These are phyloP conservation scores for Eupithecia insigniata DNA, from an alignment of 2,888 invertebrate species.

Conservation along the genomic window DNA sequence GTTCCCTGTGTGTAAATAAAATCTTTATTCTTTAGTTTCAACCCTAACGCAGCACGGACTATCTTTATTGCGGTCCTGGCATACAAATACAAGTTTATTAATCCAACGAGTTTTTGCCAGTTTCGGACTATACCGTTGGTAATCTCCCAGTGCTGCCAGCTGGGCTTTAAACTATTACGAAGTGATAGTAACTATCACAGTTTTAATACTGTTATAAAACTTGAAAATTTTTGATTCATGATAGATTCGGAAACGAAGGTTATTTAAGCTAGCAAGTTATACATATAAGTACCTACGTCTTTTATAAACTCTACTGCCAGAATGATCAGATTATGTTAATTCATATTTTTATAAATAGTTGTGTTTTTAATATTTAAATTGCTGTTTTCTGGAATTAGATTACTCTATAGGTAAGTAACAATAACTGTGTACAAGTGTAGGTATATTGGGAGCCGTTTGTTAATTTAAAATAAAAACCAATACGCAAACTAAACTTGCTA, in stretches of 20 bases:
- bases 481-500: neutral
- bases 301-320: neutral
- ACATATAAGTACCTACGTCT: neutral
- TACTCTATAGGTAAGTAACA: neutral
- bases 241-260: neutral
- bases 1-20: neutral
- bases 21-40: neutral
- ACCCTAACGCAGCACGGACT: conserved; percentile 31
- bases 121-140: conserved; percentile 47
- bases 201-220: neutral
- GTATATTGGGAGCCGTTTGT: neutral
- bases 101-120: conserved; percentile 48
- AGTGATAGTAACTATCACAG: neutral
- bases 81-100: conserved; percentile 49
- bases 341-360: neutral
- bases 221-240: neutral
- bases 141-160: conserved; percentile 54
- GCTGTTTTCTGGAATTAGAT: too few species aligned
- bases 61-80: conserved; percentile 39
- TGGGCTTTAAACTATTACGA: conserved; percentile 2
- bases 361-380: neutral
- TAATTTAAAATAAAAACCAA: neutral
- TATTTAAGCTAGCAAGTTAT: neutral
- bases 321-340: neutral
- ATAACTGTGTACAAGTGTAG: neutral